Percentiles rank a stretch among this genome's conserved stretches.
Evolutionary conservation across 2,797 vertebrate genomes (phyloP).

Genomic region (Acipenser transmontanus): DNA sequence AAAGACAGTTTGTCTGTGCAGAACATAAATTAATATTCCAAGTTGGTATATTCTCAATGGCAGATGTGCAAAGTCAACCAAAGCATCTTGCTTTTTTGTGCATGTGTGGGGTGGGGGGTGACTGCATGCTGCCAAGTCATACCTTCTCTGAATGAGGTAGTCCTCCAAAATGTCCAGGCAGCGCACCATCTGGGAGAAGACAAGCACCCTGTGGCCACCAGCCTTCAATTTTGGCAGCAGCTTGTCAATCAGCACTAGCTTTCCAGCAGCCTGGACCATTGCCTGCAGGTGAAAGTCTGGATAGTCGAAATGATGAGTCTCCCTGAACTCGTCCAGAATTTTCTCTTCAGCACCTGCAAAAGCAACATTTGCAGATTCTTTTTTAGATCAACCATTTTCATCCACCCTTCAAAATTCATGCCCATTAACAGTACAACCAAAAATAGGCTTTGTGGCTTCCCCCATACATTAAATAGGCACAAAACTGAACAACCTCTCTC

Average conservation of each 20-base stretch:
- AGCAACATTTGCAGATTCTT: conserved; percentile 10
- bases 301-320: conserved; percentile 79
- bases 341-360: conserved; percentile 94
- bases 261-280: conserved; percentile 95
- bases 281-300: conserved; percentile 95
- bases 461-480: not conserved
- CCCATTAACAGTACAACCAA: too few relatives aligned
- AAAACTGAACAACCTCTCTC: not conserved
- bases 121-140: conserved; percentile 10
- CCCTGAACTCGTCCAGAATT: conserved; percentile 96
- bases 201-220: conserved; percentile 92
- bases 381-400: not conserved
- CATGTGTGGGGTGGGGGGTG: not conserved
- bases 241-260: conserved; percentile 97
- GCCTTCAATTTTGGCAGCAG: conserved; percentile 97
- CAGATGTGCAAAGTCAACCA: not conserved
- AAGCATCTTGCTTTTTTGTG: conserved; percentile 3
- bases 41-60: not conserved
- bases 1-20: conserved; percentile 13
- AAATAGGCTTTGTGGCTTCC: too few relatives aligned
- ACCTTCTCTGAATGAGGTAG: conserved; percentile 98
- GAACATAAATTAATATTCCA: conserved; percentile 15
- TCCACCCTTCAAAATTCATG: too few relatives aligned
- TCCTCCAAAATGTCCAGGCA: conserved; percentile 98
- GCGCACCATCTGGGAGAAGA: conserved; percentile 99